phyloP scores from a whole-genome alignment of 1,140 invertebrate species.

The Zophobas morio region DNA sequence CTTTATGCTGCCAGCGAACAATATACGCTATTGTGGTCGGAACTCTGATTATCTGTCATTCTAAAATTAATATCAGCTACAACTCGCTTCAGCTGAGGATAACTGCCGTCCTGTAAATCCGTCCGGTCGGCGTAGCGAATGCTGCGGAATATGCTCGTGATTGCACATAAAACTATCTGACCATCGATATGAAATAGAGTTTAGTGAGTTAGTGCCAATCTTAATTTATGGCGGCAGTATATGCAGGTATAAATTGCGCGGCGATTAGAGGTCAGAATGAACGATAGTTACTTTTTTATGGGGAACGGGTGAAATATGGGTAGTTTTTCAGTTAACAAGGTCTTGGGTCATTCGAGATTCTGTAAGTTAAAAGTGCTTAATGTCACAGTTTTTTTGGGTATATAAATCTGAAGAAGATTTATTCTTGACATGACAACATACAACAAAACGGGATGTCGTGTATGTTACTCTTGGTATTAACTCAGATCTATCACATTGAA shows the following conservation, averaged over 20 bases:
- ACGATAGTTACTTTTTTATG: too few species aligned
- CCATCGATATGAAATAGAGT: conserved; percentile 43
- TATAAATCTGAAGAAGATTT: too few species aligned
- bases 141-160: conserved; percentile 47
- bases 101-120: conserved; percentile 51
- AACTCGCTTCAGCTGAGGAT: conserved; percentile 51
- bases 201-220: conserved; percentile 25
- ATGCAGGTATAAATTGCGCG: background rate
- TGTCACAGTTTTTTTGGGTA: too few species aligned
- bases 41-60: conserved; percentile 55
- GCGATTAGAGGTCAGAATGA: background rate
- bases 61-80: conserved; percentile 54
- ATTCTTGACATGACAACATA: too few species aligned
- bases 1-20: conserved; percentile 45
- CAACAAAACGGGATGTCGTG: too few species aligned
- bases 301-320: conserved; percentile 6
- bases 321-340: conserved; percentile 28
- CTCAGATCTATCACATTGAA: too few species aligned
- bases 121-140: conserved; percentile 48
- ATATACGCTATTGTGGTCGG: conserved; percentile 49
- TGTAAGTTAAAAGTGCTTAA: background rate
- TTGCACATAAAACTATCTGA: conserved; percentile 52
- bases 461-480: too few species aligned
- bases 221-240: conserved; percentile 43
- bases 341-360: background rate